A percentile compares a stretch with the other conserved stretches of the same genome.
Conservation (phyloP, 1,140 invertebrate genomes). For the Cephus cinctus region DNA sequence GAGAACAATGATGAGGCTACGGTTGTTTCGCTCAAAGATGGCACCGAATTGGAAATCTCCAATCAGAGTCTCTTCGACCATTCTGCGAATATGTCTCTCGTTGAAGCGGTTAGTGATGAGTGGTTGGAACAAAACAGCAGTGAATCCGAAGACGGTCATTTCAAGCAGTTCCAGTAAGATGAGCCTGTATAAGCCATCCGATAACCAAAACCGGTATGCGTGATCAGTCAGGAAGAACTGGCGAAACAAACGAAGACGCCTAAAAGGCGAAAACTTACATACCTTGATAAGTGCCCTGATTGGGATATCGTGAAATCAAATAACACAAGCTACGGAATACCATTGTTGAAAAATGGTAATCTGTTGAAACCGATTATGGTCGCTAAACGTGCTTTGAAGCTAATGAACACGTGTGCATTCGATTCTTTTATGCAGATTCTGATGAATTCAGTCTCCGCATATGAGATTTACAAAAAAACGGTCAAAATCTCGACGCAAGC, state of each 20-base stretch:
- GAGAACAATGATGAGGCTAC: not conserved
- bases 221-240: no score
- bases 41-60: not conserved
- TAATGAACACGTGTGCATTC: slow-evolving; percentile 1
- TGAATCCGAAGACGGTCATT: no score
- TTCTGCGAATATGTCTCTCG: no score
- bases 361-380: not conserved
- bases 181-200: no score
- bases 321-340: not conserved
- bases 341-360: slow-evolving; percentile 1
- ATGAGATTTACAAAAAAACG: not conserved
- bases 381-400: not conserved
- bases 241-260: not conserved
- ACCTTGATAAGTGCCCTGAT: slow-evolving; percentile 2
- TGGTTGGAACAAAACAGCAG: no score
- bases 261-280: not conserved
- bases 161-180: not conserved
- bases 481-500: not conserved
- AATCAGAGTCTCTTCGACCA: not conserved
- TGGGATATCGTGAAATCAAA: slow-evolving; percentile 2
- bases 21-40: not conserved
- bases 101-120: no score
- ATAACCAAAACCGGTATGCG: no score
- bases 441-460: not conserved
- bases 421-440: slow-evolving; percentile 5